Evolutionary conservation across 2,888 invertebrate species (phyloP).

Genomic region (Clanis bilineata): DNA sequence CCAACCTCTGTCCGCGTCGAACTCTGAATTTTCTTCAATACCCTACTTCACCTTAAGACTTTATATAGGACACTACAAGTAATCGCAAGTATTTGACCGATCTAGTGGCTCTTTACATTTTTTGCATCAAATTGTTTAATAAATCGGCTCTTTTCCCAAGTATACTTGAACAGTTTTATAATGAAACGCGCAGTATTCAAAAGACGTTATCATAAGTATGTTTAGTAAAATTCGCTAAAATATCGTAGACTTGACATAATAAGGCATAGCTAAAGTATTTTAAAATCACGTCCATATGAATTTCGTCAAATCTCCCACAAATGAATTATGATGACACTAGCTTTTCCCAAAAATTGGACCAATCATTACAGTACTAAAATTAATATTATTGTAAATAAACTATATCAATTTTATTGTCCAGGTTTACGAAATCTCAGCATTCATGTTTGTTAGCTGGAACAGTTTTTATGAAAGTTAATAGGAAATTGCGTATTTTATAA

Average conservation of each 20-base stretch:
- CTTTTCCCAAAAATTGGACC: too few relatives aligned
- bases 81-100: constrained; percentile 8
- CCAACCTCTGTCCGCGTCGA: constrained; percentile 48
- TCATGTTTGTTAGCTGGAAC: not conserved
- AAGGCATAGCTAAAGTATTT: too few relatives aligned
- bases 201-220: not conserved
- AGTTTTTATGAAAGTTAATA: not conserved
- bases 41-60: constrained; percentile 33
- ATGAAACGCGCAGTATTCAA: not conserved
- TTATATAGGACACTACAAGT: constrained; percentile 26
- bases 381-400: too few relatives aligned
- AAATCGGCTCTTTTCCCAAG: not conserved
- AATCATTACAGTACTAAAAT: too few relatives aligned
- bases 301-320: too few relatives aligned
- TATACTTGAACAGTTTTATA: not conserved
- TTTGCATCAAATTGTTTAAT: constrained; percentile 4
- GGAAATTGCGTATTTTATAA: too few relatives aligned
- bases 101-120: not conserved
- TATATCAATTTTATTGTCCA: not conserved
- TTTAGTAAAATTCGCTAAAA: too few relatives aligned
- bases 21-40: constrained; percentile 50
- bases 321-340: too few relatives aligned
- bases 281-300: too few relatives aligned
- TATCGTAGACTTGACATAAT: too few relatives aligned
- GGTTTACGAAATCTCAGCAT: not conserved